Base-by-base conservation (phyloP, 2,888 invertebrate species). In the Acanthacorydalis orientalis region DNA sequence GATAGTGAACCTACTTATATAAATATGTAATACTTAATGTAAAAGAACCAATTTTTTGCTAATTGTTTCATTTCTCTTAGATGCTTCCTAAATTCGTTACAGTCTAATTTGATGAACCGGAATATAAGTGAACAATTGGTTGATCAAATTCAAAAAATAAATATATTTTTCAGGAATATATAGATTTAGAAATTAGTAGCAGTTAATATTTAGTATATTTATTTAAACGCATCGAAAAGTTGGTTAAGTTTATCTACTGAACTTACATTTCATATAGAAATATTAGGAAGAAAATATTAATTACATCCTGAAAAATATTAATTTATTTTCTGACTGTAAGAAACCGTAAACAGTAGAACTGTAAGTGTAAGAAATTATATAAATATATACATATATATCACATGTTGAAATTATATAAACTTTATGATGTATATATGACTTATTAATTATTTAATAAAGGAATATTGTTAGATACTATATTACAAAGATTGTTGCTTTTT, bases 381-480 rank as follows among this genome's bases (percentile, higher is more conserved):
- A 12, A 14, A 16, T 42, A 42, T 31, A 31, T 16, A 42, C 31
- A 42, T 42, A 23, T 42, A 42, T 42, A 43, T 43, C 32, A 43
- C 43, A 43, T 43, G 43, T 43, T 43, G 31, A 43, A 15, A 43
- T 34, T 43, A 43, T 14, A 23, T 42, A 16, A 42, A 42, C 37
- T 37, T 37, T 37, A 37, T 37, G 34, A 14, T 43, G 43, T 43
- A 43, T 31, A 43, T 43, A 46, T 40, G 23, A 46, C 14, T 39
- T 43, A 39, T 46, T 39, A 39, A 46, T 31, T 39, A 46, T 46
- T 46, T 46, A 46, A 46, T 46, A 46, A 46, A 46, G 46, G 46
- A 46, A 37, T 39, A 46, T 46, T 46, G 46, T 46, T 46, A 46
- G 46, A 46, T 46, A 46, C 32, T 39, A 46, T 35, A 44, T 16